Evolutionary conservation across 2,888 invertebrate genomes (phyloP), one percentile per base, ranked within the genome.

Genomic region (Nephrotoma appendiculata): DNA sequence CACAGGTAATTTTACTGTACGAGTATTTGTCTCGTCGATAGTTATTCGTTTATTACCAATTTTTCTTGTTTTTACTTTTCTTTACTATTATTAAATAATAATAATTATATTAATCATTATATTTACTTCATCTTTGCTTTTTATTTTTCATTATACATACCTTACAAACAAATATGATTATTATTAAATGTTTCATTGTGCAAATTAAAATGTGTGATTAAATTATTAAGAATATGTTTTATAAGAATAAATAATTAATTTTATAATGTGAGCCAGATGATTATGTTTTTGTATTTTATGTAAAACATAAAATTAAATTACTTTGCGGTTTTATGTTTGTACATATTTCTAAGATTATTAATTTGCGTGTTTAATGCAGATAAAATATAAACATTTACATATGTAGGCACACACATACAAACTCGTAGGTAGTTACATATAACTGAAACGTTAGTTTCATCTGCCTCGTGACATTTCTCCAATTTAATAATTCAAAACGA

Each of bases 1-100:
- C 97, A 97, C 93, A 96, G 97, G 97, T 97, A 92, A 92, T 91
- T 83, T 19, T 83, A 83, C 19, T 83, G 15, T 83, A 31, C 48
- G 5, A 12, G 11, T 48, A 48, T 12, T 48, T 48, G n/a, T 15
- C 52, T 15, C 52, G 52, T 57, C 52, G 7, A 7, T 57, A 19
- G 19, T 15, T 57, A 2, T 3, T 31, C 31, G 31, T 57, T 15
- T 57, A 57, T 57, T 57, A 15, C 19, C 15, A 15, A 57, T 57
- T 57, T 57, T 57, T 5, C 52, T 15, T 57, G 15, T 57, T 57
- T 57, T 57, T 57, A 57, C 52, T 57, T 57, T 57, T 57, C 15
- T 15, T 57, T 57, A 7, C 15, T 57, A 57, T 57, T 57, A 15
- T 57, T 57, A 57, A 15, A 57, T 15, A 12, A 57, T 15, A 57